Conservation (phyloP, 2,113 vertebrate genomes). For the Vulpes lagopus region DNA sequence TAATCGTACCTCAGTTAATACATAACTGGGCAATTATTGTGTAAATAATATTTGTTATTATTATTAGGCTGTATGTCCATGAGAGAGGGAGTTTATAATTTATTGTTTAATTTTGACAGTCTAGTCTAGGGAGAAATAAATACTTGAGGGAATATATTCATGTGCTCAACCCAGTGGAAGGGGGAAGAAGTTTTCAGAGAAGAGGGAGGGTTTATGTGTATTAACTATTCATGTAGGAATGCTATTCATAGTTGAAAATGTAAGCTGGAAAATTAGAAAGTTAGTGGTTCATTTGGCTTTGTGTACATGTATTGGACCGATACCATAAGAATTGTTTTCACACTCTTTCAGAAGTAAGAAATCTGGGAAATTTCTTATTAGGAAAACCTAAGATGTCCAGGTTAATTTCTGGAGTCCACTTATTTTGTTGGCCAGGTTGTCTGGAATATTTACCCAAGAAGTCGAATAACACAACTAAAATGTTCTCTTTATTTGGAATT, state of each 20-base stretch:
- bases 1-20: not conserved
- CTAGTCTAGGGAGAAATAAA: not conserved
- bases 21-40: not conserved
- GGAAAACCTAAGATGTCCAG: not conserved
- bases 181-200: not conserved
- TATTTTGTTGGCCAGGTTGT: not conserved
- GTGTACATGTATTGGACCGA: not conserved
- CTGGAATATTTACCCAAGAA: not conserved
- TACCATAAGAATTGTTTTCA: not conserved
- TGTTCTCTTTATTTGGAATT: not conserved
- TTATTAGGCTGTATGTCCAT: not conserved
- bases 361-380: not conserved
- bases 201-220: not conserved
- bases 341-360: not conserved
- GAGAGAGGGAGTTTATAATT: not conserved
- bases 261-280: constrained; percentile 37
- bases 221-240: constrained; percentile 1
- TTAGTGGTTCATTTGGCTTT: not conserved
- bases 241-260: not conserved
- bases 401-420: constrained; percentile 43
- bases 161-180: not conserved
- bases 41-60: not conserved
- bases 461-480: not conserved
- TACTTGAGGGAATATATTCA: not conserved
- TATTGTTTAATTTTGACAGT: not conserved